A percentile compares a stretch with the other conserved stretches of the same genome.
Evolutionary conservation across 2,888 invertebrate genomes (phyloP).

Genomic region (Acrocera orbiculus): DNA sequence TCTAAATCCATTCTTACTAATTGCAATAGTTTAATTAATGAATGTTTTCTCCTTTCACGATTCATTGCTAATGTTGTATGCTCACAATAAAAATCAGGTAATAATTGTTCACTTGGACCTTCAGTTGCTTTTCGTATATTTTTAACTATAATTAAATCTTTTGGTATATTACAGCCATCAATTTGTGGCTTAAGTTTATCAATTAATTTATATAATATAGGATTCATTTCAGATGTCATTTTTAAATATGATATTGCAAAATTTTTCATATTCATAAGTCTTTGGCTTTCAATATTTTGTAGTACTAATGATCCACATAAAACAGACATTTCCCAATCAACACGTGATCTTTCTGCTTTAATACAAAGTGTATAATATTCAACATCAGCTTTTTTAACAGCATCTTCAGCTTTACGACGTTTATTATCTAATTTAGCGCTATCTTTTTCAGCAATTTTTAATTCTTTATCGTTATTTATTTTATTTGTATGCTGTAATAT

Average conservation of each 20-base stretch:
- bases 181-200: slow-evolving; percentile 23
- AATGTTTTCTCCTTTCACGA: slow-evolving; percentile 69
- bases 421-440: slow-evolving; percentile 69
- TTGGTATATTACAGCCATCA: slow-evolving; percentile 27
- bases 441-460: slow-evolving; percentile 42
- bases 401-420: slow-evolving; percentile 75
- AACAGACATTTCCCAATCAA: slow-evolving; percentile 86
- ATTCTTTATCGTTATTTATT: slow-evolving; percentile 22
- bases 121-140: slow-evolving; percentile 31
- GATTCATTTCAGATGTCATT: slow-evolving; percentile 52
- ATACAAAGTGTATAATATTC: slow-evolving; percentile 87
- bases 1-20: slow-evolving; percentile 77
- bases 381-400: slow-evolving; percentile 78
- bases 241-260: slow-evolving; percentile 47
- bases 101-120: slow-evolving; percentile 57
- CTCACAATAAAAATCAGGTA: slow-evolving; percentile 91
- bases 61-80: slow-evolving; percentile 89
- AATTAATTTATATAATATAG: slow-evolving; percentile 51
- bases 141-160: slow-evolving; percentile 29
- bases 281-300: slow-evolving; percentile 77
- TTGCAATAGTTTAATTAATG: slow-evolving; percentile 67
- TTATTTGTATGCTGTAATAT: slow-evolving; percentile 21
- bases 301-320: slow-evolving; percentile 71
- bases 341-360: slow-evolving; percentile 70
- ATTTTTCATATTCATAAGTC: slow-evolving; percentile 62